Evolutionary conservation across 2,113 vertebrate species (phyloP).

Genomic region (Phyllostomus hastatus): DNA sequence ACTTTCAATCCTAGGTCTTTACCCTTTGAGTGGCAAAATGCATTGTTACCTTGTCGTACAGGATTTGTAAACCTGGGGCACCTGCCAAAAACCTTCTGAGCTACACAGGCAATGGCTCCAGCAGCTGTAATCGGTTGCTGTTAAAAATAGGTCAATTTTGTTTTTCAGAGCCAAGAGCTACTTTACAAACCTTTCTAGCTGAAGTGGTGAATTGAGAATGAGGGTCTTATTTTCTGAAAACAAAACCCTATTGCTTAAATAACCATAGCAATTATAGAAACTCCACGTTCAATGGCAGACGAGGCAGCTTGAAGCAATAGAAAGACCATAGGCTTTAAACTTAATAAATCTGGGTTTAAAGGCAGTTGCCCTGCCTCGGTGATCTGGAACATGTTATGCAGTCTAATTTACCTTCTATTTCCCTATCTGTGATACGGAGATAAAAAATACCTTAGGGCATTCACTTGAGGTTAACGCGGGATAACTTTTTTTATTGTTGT

Average conservation of each 20-base stretch:
- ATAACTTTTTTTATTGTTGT: background rate
- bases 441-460: background rate
- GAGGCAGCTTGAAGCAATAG: background rate
- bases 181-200: background rate
- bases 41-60: background rate
- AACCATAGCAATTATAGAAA: conserved; percentile 26
- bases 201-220: background rate
- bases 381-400: background rate
- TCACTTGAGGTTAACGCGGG: background rate
- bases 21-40: background rate
- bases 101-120: background rate
- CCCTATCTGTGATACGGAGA: background rate
- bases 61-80: background rate
- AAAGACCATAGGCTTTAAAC: background rate
- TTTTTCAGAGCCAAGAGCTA: background rate
- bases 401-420: background rate
- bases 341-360: conserved; percentile 9
- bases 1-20: background rate
- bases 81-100: background rate
- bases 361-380: background rate
- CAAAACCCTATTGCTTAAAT: conserved; percentile 35
- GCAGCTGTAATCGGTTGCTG: background rate
- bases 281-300: background rate
- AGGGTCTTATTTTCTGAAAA: conserved; percentile 34
- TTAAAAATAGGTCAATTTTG: conserved; percentile 40